Evolutionary conservation across 2,113 vertebrate species (phyloP).

Genomic region (Agapornis roseicollis): DNA sequence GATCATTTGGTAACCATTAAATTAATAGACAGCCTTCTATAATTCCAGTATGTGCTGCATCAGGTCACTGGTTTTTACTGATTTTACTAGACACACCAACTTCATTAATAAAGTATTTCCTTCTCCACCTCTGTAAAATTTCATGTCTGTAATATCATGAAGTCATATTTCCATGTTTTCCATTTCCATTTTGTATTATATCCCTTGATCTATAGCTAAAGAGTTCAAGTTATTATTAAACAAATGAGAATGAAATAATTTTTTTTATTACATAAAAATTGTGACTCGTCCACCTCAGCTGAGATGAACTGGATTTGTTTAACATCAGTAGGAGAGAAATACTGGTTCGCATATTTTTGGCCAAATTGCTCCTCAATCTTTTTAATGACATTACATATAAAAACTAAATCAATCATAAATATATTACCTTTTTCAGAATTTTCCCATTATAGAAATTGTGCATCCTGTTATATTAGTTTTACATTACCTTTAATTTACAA

Average conservation of each 20-base stretch:
- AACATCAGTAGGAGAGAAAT: not conserved
- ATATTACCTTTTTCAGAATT: not conserved
- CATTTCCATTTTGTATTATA: not conserved
- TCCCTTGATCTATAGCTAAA: not conserved
- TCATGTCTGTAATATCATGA: not conserved
- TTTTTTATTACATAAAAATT: not conserved
- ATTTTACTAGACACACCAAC: not conserved
- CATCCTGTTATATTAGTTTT: not conserved
- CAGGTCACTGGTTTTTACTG: not conserved
- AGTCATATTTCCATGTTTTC: too few relatives aligned
- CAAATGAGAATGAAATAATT: not conserved
- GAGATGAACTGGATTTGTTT: not conserved
- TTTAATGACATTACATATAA: not conserved
- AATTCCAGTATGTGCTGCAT: not conserved
- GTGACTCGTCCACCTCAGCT: not conserved
- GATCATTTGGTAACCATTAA: not conserved
- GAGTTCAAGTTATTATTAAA: not conserved
- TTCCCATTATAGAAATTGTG: not conserved
- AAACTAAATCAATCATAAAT: not conserved
- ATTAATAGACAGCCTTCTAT: not conserved
- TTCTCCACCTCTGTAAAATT: not conserved
- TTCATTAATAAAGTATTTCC: not conserved
- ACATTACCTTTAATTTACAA: not conserved
- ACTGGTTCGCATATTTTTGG: not conserved
- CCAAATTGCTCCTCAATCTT: not conserved